Conservation (phyloP, 2,888 invertebrate genomes). For the Blastobasis lacticolella region DNA sequence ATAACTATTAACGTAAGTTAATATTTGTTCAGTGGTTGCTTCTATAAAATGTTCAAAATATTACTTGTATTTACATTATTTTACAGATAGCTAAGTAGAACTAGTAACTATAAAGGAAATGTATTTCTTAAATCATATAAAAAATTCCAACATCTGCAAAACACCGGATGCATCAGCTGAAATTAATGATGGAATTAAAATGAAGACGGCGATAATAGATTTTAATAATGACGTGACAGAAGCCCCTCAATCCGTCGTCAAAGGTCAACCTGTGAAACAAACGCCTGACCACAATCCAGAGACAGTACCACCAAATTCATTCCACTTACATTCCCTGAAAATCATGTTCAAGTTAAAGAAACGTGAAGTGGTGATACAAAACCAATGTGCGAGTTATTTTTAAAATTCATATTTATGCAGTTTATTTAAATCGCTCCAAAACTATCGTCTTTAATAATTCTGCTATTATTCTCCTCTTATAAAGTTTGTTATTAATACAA, state of each 20-base stretch:
- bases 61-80: no score
- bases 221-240: constrained; percentile 62
- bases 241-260: constrained; percentile 67
- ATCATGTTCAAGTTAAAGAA: constrained; percentile 53
- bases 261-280: constrained; percentile 59
- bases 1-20: no score
- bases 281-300: constrained; percentile 45
- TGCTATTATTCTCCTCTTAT: no score
- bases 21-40: no score
- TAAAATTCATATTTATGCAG: constrained; percentile 54
- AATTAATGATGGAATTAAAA: constrained; percentile 53
- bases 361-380: constrained; percentile 67
- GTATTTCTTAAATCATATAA: constrained; percentile 10
- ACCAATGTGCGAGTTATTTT: constrained; percentile 55
- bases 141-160: constrained; percentile 65
- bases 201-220: constrained; percentile 37
- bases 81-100: no score
- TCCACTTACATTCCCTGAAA: constrained; percentile 70
- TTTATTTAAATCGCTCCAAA: constrained; percentile 54
- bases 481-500: no score
- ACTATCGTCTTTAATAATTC: constrained; percentile 23
- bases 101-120: no score
- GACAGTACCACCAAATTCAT: constrained; percentile 62
- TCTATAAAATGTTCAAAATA: no score
- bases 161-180: constrained; percentile 66